A percentile compares a stretch with the other conserved stretches of the same genome.
phyloP scores from a whole-genome alignment of 2,797 vertebrate genomes.

The Argyrosomus regius region DNA sequence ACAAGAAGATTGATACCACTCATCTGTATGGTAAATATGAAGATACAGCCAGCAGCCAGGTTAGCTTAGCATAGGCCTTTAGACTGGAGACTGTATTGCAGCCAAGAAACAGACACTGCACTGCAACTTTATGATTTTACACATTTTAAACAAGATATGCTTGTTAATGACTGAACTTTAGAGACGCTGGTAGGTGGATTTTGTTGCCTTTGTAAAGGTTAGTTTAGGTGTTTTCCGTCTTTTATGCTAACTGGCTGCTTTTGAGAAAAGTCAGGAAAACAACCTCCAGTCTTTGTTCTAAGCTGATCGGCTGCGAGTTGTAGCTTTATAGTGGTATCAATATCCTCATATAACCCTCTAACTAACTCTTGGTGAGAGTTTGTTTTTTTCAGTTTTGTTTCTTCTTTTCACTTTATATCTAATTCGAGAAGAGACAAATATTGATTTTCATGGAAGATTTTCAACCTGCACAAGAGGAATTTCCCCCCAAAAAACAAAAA shows the following conservation, averaged over 20 bases:
- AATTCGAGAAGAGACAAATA: neutral
- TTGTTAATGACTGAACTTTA: neutral
- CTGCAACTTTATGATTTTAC: no score
- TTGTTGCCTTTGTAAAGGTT: neutral
- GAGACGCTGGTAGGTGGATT: neutral
- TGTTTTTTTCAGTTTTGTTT: neutral
- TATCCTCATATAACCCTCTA: no score
- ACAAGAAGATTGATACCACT: neutral
- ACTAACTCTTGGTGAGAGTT: no score
- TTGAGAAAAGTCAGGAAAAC: no score
- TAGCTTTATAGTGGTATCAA: neutral
- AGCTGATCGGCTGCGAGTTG: neutral
- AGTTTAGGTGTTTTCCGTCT: neutral
- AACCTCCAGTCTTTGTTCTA: neutral
- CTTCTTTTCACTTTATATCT: neutral
- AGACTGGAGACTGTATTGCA: neutral
- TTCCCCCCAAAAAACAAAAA: neutral
- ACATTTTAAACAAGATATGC: no score
- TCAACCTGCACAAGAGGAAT: conserved; percentile 15
- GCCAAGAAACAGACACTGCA: neutral
- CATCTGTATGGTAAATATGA: neutral
- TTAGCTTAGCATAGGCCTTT: conserved; percentile 2
- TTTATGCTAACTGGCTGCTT: neutral
- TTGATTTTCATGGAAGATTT: conserved; percentile 32
- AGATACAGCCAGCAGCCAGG: neutral